phyloP scores from a whole-genome alignment of 2,113 vertebrate species.

The Stigmatopora nigra region DNA sequence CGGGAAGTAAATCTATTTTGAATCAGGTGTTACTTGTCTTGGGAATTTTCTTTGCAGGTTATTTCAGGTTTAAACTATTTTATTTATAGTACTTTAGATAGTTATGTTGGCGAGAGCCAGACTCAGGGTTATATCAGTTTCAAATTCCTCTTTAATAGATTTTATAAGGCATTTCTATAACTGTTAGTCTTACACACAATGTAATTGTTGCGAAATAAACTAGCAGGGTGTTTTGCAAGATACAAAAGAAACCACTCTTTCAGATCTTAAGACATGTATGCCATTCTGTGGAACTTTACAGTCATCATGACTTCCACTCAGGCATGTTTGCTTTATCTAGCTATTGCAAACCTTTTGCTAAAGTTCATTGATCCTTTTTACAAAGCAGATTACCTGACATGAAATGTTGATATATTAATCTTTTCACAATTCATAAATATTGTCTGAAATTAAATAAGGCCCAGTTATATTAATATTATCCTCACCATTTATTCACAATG shows the following conservation, averaged over 20 bases:
- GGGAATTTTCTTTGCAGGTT: constrained; percentile 13
- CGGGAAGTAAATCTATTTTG: background rate
- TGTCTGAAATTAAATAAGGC: constrained; percentile 3
- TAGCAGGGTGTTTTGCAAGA: background rate
- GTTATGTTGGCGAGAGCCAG: too few species aligned
- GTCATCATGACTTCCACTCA: constrained; percentile 15
- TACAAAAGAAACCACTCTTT: background rate
- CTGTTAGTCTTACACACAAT: background rate
- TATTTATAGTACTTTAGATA: background rate
- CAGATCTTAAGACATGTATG: background rate
- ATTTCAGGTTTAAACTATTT: constrained; percentile 5
- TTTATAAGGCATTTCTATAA: background rate
- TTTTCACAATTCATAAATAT: constrained; percentile 10
- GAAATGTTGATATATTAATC: background rate
- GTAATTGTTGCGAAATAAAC: background rate
- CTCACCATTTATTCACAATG: background rate
- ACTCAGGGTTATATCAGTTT: too few species aligned
- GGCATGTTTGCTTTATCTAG: background rate
- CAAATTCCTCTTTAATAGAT: background rate
- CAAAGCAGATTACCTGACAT: constrained; percentile 9
- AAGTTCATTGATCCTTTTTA: constrained; percentile 16
- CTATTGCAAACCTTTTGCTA: constrained; percentile 1
- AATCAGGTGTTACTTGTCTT: constrained; percentile 4
- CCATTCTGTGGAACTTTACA: constrained; percentile 1
- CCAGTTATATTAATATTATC: background rate